These are phyloP conservation scores for Enteromius thamalakanensis DNA, from an alignment of 2,797 vertebrate genomes.

Conservation along the genomic window DNA sequence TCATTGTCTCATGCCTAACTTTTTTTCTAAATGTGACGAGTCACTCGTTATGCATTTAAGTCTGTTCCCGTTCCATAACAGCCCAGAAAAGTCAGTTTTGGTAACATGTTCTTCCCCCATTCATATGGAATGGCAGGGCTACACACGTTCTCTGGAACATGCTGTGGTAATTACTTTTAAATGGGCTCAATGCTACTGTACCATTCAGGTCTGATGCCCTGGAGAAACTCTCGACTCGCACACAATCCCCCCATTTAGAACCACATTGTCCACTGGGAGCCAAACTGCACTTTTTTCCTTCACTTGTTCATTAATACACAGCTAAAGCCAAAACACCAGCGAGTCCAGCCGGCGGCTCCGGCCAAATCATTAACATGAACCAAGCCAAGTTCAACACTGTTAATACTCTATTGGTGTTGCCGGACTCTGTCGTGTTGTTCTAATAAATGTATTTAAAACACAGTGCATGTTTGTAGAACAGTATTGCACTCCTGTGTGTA, in stretches of 20 bases:
- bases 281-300: slow-evolving; percentile 32
- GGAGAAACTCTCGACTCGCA: slow-evolving; percentile 43
- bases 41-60: slow-evolving; percentile 66
- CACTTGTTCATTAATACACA: slow-evolving; percentile 19
- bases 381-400: slow-evolving; percentile 72
- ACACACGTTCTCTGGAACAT: slow-evolving; percentile 55
- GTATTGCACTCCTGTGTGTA: background rate
- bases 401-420: slow-evolving; percentile 66
- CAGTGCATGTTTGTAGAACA: background rate
- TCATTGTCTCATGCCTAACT: background rate
- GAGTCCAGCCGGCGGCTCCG: slow-evolving; percentile 41
- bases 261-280: slow-evolving; percentile 47
- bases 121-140: slow-evolving; percentile 59
- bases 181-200: slow-evolving; percentile 58
- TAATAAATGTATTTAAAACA: background rate
- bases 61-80: slow-evolving; percentile 67
- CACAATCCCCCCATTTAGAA: slow-evolving; percentile 54
- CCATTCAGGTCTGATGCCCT: slow-evolving; percentile 50
- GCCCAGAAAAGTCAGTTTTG: slow-evolving; percentile 70
- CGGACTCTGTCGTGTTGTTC: slow-evolving; percentile 16
- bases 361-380: slow-evolving; percentile 63
- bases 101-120: slow-evolving; percentile 65
- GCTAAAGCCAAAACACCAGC: slow-evolving; percentile 33
- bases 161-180: slow-evolving; percentile 61
- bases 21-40: background rate